These are phyloP conservation scores for Okamejei kenojei DNA, from an alignment of 2,797 vertebrate species.

Conservation along the genomic window DNA sequence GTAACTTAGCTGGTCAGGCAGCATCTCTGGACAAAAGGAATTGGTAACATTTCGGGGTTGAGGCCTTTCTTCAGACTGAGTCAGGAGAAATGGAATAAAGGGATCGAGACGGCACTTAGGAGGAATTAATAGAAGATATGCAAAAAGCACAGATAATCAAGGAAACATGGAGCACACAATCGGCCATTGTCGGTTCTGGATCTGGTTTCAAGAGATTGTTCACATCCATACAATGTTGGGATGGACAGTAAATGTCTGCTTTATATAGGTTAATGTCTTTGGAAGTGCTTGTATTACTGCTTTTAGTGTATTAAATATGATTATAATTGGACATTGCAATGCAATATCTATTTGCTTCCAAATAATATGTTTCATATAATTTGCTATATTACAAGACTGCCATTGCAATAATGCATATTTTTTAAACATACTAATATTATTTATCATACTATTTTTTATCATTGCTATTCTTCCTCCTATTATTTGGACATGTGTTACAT, in stretches of 20 bases:
- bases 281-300: not conserved
- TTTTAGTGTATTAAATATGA: not conserved
- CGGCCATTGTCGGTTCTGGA: too few species aligned
- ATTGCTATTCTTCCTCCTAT: not conserved
- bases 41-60: too few species aligned
- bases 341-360: not conserved
- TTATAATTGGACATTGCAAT: not conserved
- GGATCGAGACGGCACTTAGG: too few species aligned
- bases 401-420: not conserved
- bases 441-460: not conserved
- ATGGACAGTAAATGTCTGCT: too few species aligned
- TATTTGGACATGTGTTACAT: not conserved
- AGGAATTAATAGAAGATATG: too few species aligned
- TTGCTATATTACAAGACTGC: not conserved
- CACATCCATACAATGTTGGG: not conserved
- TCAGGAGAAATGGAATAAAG: too few species aligned
- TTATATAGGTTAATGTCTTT: not conserved
- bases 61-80: too few species aligned
- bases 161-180: too few species aligned
- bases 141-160: too few species aligned
- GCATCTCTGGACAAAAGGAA: too few species aligned
- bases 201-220: not conserved
- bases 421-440: not conserved
- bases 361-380: not conserved
- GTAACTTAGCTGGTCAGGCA: too few species aligned